Percentiles rank a stretch among this genome's conserved stretches.
phyloP scores from a whole-genome alignment of 2,888 invertebrate species.

The Polydrusus tereticollis region DNA sequence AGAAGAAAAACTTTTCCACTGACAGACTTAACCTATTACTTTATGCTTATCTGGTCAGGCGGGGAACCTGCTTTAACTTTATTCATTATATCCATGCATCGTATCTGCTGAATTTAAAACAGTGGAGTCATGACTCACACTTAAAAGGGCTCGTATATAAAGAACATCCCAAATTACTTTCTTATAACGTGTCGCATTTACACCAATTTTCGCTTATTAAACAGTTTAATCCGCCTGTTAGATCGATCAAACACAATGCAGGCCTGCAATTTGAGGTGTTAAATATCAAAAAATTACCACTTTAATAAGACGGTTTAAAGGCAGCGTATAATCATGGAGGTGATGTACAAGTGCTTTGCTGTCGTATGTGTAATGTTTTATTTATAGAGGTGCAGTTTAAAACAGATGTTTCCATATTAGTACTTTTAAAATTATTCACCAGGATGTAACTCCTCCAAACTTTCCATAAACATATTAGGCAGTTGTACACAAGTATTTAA shows the following conservation, averaged over 20 bases:
- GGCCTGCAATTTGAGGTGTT: conserved; percentile 40
- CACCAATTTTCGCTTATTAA: conserved; percentile 39
- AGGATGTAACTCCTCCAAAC: neutral
- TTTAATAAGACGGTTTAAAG: conserved; percentile 17
- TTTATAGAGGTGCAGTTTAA: neutral
- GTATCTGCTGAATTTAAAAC: neutral
- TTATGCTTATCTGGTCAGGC: too few relatives aligned
- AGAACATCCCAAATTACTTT: conserved; percentile 17
- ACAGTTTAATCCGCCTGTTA: conserved; percentile 29
- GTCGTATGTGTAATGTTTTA: conserved; percentile 13
- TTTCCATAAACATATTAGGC: too few relatives aligned
- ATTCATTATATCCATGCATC: neutral
- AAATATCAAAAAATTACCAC: conserved; percentile 39
- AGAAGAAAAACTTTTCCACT: too few relatives aligned
- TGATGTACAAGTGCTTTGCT: conserved; percentile 10
- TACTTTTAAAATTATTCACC: neutral
- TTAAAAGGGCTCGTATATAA: conserved; percentile 16
- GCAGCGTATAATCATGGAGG: conserved; percentile 13
- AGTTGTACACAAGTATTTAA: too few relatives aligned
- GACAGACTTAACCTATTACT: too few relatives aligned
- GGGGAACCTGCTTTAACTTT: too few relatives aligned
- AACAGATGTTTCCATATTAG: neutral
- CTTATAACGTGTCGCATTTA: conserved; percentile 24
- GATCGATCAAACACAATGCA: conserved; percentile 39
- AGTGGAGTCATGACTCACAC: conserved; percentile 23